Conservation (phyloP, 2,113 vertebrate genomes). For the Pycnonotus jocosus region DNA sequence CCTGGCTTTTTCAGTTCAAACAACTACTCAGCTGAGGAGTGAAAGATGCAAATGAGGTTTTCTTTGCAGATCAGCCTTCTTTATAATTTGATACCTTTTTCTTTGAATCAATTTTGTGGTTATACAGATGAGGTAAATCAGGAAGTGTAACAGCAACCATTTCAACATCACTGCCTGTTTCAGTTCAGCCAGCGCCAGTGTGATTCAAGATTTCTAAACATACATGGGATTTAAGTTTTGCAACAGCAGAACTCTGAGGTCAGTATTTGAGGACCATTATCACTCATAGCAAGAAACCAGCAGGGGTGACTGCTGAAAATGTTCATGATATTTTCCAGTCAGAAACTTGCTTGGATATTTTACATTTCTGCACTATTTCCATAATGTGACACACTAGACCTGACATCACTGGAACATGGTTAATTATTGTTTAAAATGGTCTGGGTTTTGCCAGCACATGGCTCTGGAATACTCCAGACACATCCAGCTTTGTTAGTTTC, state of each 20-base stretch:
- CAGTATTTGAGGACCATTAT: background rate
- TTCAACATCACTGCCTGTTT: background rate
- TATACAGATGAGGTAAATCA: background rate
- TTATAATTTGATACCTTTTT: background rate
- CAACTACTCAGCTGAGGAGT: background rate
- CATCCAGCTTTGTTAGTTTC: background rate
- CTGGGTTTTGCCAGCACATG: background rate
- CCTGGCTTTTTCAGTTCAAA: background rate
- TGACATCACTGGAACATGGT: background rate
- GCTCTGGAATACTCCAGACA: background rate
- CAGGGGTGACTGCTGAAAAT: fast-evolving
- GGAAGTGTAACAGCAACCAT: background rate
- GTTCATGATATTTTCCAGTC: background rate
- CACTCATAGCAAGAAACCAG: background rate
- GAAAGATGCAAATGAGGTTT: background rate
- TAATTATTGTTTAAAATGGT: background rate
- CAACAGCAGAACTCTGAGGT: background rate
- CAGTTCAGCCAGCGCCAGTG: background rate
- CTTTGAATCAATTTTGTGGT: background rate
- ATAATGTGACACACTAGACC: background rate
- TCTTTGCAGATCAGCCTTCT: background rate
- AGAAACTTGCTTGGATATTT: background rate
- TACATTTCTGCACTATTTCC: background rate
- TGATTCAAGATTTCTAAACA: background rate
- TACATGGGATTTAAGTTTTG: background rate